Base-by-base conservation (phyloP, 2,113 vertebrate genomes). In the Apteryx owenii region DNA sequence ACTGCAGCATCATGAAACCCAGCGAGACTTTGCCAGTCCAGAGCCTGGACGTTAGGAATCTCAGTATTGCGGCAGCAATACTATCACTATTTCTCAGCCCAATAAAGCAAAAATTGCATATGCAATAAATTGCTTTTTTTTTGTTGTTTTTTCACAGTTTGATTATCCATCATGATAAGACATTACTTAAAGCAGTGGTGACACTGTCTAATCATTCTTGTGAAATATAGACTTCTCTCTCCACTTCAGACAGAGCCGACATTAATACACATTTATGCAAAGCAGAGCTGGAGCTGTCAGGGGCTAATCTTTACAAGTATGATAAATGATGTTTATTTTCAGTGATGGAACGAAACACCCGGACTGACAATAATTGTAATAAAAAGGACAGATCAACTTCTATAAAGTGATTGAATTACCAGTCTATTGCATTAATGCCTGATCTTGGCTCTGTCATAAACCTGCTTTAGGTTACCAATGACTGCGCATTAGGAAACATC, bases 291-390 rank as follows among this genome's bases (percentile, higher is more conserved):
- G 92, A 95, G 97, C 99, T 99, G 99, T 99, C 99, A 99, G 96
- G 71, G 81, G 98, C 98, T 99, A 99, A 99, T 99, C 98, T 98
- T 98, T 97, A 97, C 98, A 98, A 99, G 98, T 99, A 99, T 99
- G 99, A 99, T 99, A 98, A 99, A 99, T 99, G 99, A 98, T 99
- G 99, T 99, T 99, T 99, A 99, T 99, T 99, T 98, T 98, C 98
- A 97, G 97, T 99, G 99, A 99, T 99, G 99, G 99, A 99, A 99
- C 97, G 98, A 98, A 99, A 99, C 99, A 99, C 99, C 98, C 99
- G 97, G 98, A 98, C 99, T 98, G 98, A 99, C 98, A 98, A 99
- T 99, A 99, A 99, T 99, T 99, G 99, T 98, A 99, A 99, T 99
- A 99, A 99, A 99, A 99, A 98, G 99, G 99, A 99, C 99, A 98